Conservation (phyloP, 2,888 invertebrate species). For the Drosophila rubida region DNA sequence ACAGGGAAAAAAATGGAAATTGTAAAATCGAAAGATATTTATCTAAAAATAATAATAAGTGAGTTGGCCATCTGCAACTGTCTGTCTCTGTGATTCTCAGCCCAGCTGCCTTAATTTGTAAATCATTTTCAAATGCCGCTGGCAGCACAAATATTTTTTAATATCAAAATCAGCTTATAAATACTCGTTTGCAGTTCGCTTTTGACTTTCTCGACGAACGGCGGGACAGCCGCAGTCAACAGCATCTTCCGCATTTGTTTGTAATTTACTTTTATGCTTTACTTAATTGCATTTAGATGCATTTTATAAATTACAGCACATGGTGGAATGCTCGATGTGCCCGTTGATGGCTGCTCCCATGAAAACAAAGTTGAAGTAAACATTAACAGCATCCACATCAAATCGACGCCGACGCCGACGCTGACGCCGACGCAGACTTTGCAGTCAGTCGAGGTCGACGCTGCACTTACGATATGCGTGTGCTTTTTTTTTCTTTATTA, state of each 20-base stretch:
- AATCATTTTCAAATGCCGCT: slow-evolving; percentile 56
- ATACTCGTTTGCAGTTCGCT: slow-evolving; percentile 32
- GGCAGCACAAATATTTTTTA: slow-evolving; percentile 41
- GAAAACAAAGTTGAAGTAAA: slow-evolving; percentile 54
- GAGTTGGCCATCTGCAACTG: slow-evolving; percentile 48
- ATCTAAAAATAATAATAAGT: slow-evolving; percentile 79
- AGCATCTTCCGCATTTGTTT: slow-evolving; percentile 77
- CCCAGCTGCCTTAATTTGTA: slow-evolving; percentile 74
- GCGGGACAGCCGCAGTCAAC: slow-evolving; percentile 12
- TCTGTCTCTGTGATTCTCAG: slow-evolving; percentile 22
- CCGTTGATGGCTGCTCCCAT: slow-evolving; percentile 34
- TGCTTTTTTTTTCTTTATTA: slow-evolving; percentile 43
- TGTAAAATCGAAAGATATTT: slow-evolving; percentile 78
- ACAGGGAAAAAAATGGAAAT: slow-evolving; percentile 37
- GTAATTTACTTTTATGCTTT: slow-evolving; percentile 81
- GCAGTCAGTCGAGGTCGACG: slow-evolving; percentile 46
- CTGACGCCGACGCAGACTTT: slow-evolving; percentile 49
- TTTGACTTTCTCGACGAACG: slow-evolving; percentile 19
- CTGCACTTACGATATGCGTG: slow-evolving; percentile 71
- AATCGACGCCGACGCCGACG: slow-evolving; percentile 48
- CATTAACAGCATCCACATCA: slow-evolving; percentile 38
- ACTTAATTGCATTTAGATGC: slow-evolving; percentile 82
- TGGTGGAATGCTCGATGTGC: slow-evolving; percentile 25
- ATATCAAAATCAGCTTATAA: slow-evolving; percentile 73
- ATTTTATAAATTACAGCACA: slow-evolving; percentile 79